phyloP scores from a whole-genome alignment of 2,113 vertebrate species.

The Ranitomeya variabilis region DNA sequence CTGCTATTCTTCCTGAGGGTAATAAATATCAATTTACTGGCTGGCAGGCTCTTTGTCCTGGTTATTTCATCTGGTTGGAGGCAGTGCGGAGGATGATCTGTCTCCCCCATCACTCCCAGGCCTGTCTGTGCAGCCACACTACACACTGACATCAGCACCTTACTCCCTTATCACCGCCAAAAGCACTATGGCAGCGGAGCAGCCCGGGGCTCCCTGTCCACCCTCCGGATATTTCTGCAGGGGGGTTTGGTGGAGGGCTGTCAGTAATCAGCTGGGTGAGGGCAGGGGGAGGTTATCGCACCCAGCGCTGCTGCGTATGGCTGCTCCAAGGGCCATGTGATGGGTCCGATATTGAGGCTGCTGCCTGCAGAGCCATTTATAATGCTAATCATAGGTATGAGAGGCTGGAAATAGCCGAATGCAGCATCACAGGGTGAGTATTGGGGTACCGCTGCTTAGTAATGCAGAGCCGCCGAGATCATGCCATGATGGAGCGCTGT shows the following conservation, averaged over 20 bases:
- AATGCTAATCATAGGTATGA: constrained; percentile 8
- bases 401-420: neutral
- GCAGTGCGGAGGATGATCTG: constrained; percentile 41
- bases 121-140: constrained; percentile 23
- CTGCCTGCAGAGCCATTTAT: neutral
- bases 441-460: neutral
- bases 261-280: constrained; percentile 15
- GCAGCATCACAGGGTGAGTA: neutral
- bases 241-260: constrained; percentile 15
- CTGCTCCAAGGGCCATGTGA: neutral
- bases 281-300: constrained; percentile 1
- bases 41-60: constrained; percentile 55
- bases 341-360: neutral
- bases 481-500: neutral
- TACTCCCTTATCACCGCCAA: constrained; percentile 8
- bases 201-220: neutral
- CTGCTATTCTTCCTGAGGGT: constrained; percentile 51
- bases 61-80: constrained; percentile 55
- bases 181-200: constrained; percentile 25
- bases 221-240: neutral
- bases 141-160: constrained; percentile 36
- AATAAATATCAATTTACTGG: constrained; percentile 58
- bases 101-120: constrained; percentile 32
- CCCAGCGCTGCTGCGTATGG: neutral
- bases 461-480: neutral